Evolutionary conservation across 2,888 invertebrate species (phyloP).

Genomic region (Melikaiella ostensackeni): DNA sequence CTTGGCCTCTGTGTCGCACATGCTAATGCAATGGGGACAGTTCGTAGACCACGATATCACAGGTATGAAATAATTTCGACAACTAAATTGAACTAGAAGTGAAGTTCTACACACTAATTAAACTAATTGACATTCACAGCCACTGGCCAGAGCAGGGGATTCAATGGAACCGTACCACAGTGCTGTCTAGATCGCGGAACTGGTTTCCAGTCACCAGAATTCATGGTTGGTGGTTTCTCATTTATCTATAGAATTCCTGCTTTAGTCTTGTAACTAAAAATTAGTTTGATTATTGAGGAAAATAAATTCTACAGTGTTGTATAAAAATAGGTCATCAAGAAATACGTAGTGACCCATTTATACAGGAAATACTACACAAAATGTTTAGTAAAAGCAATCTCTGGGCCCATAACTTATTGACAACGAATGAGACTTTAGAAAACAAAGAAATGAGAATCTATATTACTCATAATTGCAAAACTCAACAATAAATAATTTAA

Average conservation of each 20-base stretch:
- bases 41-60: constrained; percentile 93
- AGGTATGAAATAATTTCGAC: constrained; percentile 61
- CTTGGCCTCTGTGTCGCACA: constrained; percentile 84
- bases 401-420: too few relatives aligned
- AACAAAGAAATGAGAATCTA: too few relatives aligned
- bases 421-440: too few relatives aligned
- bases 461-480: too few relatives aligned
- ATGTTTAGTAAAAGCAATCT: too few relatives aligned
- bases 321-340: not conserved
- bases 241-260: not conserved
- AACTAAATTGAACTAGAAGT: not conserved
- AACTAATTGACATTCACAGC: constrained; percentile 71
- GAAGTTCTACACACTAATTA: constrained; percentile 29
- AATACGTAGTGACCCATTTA: not conserved
- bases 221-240: constrained; percentile 78
- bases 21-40: constrained; percentile 96
- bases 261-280: not conserved
- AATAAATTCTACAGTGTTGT: not conserved
- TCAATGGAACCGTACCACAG: constrained; percentile 88
- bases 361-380: not conserved
- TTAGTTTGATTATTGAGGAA: not conserved
- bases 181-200: constrained; percentile 84
- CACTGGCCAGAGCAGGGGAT: constrained; percentile 86
- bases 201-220: constrained; percentile 81
- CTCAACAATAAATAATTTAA: too few relatives aligned